Evolutionary conservation across 2,113 vertebrate genomes (phyloP).

Genomic region (Xenopus tropicalis): DNA sequence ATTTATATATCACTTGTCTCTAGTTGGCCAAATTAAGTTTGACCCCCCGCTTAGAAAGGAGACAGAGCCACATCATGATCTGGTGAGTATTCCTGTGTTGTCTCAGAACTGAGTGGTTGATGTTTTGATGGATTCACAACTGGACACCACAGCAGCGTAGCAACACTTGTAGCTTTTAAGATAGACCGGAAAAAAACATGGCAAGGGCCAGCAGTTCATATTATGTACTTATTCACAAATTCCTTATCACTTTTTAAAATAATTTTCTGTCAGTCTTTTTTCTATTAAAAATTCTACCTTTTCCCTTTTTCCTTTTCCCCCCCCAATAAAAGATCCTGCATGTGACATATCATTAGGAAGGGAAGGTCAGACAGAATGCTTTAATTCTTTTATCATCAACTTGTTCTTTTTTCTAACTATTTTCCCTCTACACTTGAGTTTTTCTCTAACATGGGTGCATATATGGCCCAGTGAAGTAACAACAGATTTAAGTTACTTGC

Average conservation of each 20-base stretch:
- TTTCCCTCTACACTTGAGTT: too few species aligned
- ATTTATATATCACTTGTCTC: neutral
- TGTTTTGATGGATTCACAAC: neutral
- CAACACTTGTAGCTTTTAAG: neutral
- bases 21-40: conserved; percentile 94
- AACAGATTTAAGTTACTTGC: too few species aligned
- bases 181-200: too few species aligned
- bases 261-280: conserved; percentile 26
- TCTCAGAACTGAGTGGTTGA: neutral
- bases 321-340: conserved; percentile 34
- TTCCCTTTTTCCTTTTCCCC: conserved; percentile 30
- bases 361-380: conserved; percentile 40
- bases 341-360: conserved; percentile 41
- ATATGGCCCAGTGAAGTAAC: too few species aligned
- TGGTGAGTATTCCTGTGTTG: conserved; percentile 73
- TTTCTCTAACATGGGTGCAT: too few species aligned
- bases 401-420: conserved; percentile 22
- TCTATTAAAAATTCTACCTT: conserved; percentile 21
- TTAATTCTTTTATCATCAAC: conserved; percentile 21
- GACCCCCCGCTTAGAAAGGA: conserved; percentile 92
- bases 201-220: neutral
- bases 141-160: neutral
- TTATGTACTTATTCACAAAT: conserved; percentile 1
- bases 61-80: conserved; percentile 93
- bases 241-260: conserved; percentile 33